These are phyloP conservation scores for Tetrao urogallus DNA, from an alignment of 2,113 vertebrate species.

Conservation along the genomic window DNA sequence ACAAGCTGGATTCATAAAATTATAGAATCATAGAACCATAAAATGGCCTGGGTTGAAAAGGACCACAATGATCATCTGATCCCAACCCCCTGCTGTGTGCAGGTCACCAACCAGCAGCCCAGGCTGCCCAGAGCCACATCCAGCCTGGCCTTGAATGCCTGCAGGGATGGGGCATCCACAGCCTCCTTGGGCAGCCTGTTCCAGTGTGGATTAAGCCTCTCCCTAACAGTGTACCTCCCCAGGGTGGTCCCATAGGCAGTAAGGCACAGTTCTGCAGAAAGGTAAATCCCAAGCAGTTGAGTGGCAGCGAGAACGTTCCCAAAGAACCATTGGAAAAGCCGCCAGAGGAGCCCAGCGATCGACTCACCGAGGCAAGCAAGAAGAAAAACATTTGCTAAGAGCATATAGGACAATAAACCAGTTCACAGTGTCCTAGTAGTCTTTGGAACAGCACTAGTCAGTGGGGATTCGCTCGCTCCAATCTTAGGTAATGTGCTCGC, in stretches of 20 bases:
- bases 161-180: too few species aligned
- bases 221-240: neutral
- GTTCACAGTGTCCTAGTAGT: constrained; percentile 10
- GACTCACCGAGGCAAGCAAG: neutral
- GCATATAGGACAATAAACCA: neutral
- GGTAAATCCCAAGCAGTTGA: neutral
- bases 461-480: neutral
- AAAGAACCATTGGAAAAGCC: neutral
- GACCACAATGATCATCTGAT: too few species aligned
- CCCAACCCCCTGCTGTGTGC: too few species aligned
- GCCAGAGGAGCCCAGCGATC: neutral
- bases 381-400: neutral
- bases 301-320: neutral
- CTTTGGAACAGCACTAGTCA: neutral
- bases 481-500: neutral
- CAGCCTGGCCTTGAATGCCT: too few species aligned
- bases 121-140: too few species aligned
- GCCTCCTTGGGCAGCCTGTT: too few species aligned
- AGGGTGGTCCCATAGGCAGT: neutral
- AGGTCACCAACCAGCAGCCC: too few species aligned
- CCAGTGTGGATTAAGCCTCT: neutral
- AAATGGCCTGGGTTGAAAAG: too few species aligned
- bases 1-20: neutral
- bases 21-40: too few species aligned
- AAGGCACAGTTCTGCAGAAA: neutral